phyloP scores from a whole-genome alignment of 2,888 invertebrate species.

The Ischnus inquisitorius region DNA sequence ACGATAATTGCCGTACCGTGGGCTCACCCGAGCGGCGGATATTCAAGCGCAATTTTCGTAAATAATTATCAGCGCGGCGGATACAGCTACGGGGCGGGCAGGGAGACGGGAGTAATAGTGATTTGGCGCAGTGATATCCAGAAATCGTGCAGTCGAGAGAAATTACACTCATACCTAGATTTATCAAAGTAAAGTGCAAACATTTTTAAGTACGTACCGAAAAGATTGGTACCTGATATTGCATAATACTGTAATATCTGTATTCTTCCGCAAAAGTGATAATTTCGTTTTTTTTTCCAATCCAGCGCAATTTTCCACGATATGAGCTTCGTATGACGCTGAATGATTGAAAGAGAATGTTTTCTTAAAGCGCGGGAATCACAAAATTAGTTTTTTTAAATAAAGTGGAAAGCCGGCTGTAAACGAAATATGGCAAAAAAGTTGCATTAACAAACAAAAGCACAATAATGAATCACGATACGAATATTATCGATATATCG shows the following conservation, averaged over 20 bases:
- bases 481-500: no score
- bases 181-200: conserved; percentile 8
- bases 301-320: no score
- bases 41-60: conserved; percentile 70
- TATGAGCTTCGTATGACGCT: no score
- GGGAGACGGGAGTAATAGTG: conserved; percentile 49
- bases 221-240: conserved; percentile 5
- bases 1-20: conserved; percentile 73
- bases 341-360: no score
- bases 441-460: no score
- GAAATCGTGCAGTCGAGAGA: conserved; percentile 55
- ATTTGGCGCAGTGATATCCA: conserved; percentile 64
- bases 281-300: no score
- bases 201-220: conserved; percentile 1
- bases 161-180: conserved; percentile 36
- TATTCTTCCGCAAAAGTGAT: background rate
- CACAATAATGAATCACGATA: no score
- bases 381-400: no score
- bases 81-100: conserved; percentile 34
- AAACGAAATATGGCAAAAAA: no score
- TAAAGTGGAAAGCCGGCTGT: no score
- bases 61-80: conserved; percentile 72
- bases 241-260: background rate
- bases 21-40: conserved; percentile 58
- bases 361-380: no score